Evolutionary conservation across 2,797 vertebrate genomes (phyloP).

Genomic region (Rhadinocentrus ornatus): DNA sequence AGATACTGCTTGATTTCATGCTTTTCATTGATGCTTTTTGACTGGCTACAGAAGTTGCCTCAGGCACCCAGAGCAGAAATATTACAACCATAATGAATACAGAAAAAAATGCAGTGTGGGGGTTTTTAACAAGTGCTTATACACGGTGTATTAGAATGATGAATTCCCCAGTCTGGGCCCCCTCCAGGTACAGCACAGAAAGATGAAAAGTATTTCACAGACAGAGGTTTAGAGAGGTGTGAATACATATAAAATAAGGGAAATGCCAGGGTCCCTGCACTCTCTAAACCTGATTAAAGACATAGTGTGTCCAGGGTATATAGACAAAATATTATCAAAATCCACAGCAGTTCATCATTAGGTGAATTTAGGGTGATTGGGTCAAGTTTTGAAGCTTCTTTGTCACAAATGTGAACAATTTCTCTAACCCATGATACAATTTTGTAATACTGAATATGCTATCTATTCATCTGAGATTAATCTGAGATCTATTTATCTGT

Average conservation of each 20-base stretch:
- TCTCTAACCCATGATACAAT: neutral
- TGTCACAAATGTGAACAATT: neutral
- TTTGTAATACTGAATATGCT: neutral
- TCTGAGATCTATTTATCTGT: too few species aligned
- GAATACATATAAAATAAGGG: slow-evolving; percentile 17
- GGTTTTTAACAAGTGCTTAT: slow-evolving; percentile 76
- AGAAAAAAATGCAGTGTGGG: slow-evolving; percentile 62
- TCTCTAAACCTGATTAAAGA: slow-evolving; percentile 46
- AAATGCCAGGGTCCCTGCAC: slow-evolving; percentile 29
- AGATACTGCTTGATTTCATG: slow-evolving; percentile 56
- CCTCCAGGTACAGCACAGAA: slow-evolving; percentile 63
- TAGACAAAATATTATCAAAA: slow-evolving; percentile 24
- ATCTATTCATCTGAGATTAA: neutral
- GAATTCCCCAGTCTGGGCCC: slow-evolving; percentile 62
- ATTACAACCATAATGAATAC: slow-evolving; percentile 75
- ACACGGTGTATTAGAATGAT: slow-evolving; percentile 73
- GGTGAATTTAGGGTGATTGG: neutral
- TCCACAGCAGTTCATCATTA: slow-evolving; percentile 8
- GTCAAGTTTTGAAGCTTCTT: neutral
- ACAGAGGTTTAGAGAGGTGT: slow-evolving; percentile 13
- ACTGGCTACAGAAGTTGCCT: slow-evolving; percentile 58
- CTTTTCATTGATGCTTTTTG: slow-evolving; percentile 66
- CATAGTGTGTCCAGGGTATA: slow-evolving; percentile 16
- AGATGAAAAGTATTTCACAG: slow-evolving; percentile 54
- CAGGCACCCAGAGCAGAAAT: slow-evolving; percentile 61